Conservation (phyloP, 1,140 invertebrate species). For the Trialeurodes vaporariorum region DNA sequence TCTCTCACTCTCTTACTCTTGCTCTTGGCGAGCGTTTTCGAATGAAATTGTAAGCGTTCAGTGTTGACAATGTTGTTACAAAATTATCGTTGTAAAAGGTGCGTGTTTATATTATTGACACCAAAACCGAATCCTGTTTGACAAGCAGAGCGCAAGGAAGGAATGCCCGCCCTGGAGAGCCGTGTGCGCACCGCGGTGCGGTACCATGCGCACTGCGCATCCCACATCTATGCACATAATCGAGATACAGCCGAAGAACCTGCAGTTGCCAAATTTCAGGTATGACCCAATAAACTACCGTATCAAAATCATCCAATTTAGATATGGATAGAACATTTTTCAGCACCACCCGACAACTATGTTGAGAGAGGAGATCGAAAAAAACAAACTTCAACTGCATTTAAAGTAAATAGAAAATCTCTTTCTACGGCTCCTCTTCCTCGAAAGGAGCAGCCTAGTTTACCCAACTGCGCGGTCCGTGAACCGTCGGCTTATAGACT, state of each 20-base stretch:
- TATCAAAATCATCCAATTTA: no score
- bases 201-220: background rate
- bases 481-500: background rate
- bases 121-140: background rate
- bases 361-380: background rate
- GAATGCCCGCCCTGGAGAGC: background rate
- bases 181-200: background rate
- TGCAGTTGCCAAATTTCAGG: background rate
- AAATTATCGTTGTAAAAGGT: background rate
- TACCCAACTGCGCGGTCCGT: no score
- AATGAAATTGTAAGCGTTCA: background rate
- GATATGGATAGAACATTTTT: background rate
- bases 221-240: no score
- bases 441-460: no score
- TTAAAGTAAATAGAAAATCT: background rate
- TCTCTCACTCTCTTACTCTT: no score
- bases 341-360: background rate
- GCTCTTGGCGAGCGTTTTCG: no score
- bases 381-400: background rate
- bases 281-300: no score
- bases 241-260: no score
- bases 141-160: background rate
- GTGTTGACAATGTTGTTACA: background rate
- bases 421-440: background rate
- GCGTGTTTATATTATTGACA: background rate